Percentiles rank a stretch among this genome's conserved stretches.
phyloP scores from a whole-genome alignment of 2,113 vertebrate species.

The Cyphomyrus plagiostoma region DNA sequence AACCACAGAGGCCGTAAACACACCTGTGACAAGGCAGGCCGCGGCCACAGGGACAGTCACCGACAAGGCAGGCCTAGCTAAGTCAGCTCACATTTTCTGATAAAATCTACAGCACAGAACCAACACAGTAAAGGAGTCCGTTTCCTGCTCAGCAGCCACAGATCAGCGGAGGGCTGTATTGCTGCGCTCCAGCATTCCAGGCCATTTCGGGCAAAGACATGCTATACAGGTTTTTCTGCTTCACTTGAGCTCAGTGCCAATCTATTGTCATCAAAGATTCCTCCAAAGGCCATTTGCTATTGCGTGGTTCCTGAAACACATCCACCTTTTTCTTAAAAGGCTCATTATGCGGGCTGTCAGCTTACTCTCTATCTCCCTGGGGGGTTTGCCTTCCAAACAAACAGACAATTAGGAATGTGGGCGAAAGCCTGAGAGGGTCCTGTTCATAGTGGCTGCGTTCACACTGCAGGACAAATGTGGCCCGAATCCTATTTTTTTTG shows the following conservation, averaged over 20 bases:
- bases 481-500: too few species aligned
- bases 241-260: neutral
- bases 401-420: neutral
- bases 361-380: neutral
- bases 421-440: neutral
- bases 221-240: neutral
- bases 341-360: neutral
- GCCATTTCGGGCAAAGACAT: neutral
- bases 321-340: neutral
- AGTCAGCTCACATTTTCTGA: neutral
- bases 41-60: neutral
- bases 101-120: neutral
- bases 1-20: too few species aligned
- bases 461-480: too few species aligned
- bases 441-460: neutral
- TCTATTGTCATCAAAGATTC: neutral
- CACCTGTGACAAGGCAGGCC: neutral
- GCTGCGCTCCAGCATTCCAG: neutral
- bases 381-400: neutral
- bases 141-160: neutral
- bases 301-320: neutral
- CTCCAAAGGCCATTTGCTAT: neutral
- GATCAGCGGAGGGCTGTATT: neutral
- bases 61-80: neutral
- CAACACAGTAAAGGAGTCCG: neutral